phyloP scores from a whole-genome alignment of 2,797 vertebrate species.

The Schizothorax lantsangensis region DNA sequence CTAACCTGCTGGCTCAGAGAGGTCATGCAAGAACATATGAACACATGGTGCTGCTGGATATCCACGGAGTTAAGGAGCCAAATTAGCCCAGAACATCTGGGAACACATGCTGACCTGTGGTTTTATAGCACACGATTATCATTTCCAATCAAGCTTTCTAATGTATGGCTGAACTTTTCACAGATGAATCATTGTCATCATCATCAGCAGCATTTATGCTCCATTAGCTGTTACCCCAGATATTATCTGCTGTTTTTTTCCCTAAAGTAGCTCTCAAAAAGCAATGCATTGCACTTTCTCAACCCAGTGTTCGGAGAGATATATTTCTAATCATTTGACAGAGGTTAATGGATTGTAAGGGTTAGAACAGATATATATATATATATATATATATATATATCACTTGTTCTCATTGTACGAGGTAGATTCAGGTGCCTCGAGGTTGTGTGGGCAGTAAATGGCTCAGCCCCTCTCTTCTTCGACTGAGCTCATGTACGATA shows the following conservation, averaged over 20 bases:
- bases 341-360: slow-evolving; percentile 45
- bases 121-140: slow-evolving; percentile 4
- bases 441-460: slow-evolving; percentile 10
- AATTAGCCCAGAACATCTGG: slow-evolving; percentile 44
- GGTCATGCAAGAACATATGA: slow-evolving; percentile 10
- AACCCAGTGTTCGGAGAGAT: background rate
- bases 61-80: slow-evolving; percentile 23
- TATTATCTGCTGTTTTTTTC: slow-evolving; percentile 24
- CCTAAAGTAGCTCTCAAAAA: slow-evolving; percentile 19
- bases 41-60: slow-evolving; percentile 19
- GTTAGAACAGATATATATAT: slow-evolving; percentile 11
- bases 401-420: background rate
- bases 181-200: slow-evolving; percentile 30
- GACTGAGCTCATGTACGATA: background rate
- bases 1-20: slow-evolving; percentile 28
- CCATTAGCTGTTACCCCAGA: slow-evolving; percentile 36
- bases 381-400: slow-evolving; percentile 11
- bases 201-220: slow-evolving; percentile 34
- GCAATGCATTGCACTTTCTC: slow-evolving; percentile 17
- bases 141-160: slow-evolving; percentile 20
- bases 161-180: slow-evolving; percentile 8
- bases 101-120: slow-evolving; percentile 41
- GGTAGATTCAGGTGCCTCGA: slow-evolving; percentile 4
- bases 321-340: slow-evolving; percentile 1
- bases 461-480: background rate